These are phyloP conservation scores for Bilobella aurantiaca DNA, from an alignment of 1,140 invertebrate species.

Conservation along the genomic window DNA sequence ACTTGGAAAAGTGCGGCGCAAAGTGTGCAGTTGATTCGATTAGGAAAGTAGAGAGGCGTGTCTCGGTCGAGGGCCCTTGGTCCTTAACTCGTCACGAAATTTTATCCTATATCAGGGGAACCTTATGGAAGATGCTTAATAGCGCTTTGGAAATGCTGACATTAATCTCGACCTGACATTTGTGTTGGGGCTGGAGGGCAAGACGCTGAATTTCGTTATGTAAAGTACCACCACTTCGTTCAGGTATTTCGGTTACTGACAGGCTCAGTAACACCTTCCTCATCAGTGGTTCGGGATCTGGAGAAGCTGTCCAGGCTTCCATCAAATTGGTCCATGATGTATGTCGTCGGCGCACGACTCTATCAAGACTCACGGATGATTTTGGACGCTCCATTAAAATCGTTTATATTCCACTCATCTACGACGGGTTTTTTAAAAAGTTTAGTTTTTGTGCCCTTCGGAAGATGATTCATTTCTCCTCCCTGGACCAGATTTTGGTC, in stretches of 20 bases:
- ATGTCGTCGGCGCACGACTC: not conserved
- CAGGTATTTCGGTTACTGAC: not conserved
- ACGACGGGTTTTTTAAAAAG: no score
- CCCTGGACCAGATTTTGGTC: not conserved
- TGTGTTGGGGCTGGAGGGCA: not conserved
- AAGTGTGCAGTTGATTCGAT: not conserved
- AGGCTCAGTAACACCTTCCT: not conserved
- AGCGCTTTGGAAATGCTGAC: no score
- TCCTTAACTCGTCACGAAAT: not conserved
- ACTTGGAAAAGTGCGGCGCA: not conserved
- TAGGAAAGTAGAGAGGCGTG: not conserved
- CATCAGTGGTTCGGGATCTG: not conserved
- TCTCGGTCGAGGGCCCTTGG: not conserved
- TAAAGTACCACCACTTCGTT: not conserved
- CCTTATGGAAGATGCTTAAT: no score
- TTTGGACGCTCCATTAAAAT: not conserved
- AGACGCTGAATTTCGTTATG: not conserved
- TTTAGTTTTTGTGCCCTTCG: no score
- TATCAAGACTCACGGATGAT: not conserved
- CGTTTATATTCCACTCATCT: no score
- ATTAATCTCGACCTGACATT: not conserved
- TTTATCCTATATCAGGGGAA: not conserved
- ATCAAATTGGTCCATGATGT: not conserved
- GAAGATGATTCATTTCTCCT: not conserved
- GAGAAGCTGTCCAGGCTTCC: not conserved